A percentile compares a stretch with the other conserved stretches of the same genome.
phyloP scores from a whole-genome alignment of 2,888 invertebrate genomes.

The Epirrhoe tristata region DNA sequence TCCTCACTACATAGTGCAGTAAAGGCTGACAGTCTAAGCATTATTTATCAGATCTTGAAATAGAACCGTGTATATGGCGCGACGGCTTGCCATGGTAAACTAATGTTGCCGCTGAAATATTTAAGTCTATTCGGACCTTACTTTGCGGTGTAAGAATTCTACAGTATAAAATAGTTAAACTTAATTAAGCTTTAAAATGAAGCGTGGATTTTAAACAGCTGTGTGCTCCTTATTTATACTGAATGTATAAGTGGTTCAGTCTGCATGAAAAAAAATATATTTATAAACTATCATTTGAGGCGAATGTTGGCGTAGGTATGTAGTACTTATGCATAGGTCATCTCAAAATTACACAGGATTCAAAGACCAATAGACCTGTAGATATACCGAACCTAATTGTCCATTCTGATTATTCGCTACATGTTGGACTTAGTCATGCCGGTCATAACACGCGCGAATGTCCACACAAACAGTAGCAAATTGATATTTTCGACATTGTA shows the following conservation, averaged over 20 bases:
- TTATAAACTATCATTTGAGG: too few relatives aligned
- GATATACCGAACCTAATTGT: neutral
- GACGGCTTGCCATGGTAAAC: conserved; percentile 26
- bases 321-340: neutral
- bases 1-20: neutral
- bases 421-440: conserved; percentile 17
- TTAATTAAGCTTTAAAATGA: neutral
- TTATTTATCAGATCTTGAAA: conserved; percentile 34
- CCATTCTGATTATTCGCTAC: conserved; percentile 5
- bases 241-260: too few relatives aligned
- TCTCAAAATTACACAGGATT: conserved; percentile 1
- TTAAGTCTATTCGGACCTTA: conserved; percentile 14
- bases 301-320: neutral
- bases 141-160: neutral
- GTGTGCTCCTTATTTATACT: neutral
- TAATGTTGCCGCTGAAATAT: conserved; percentile 30
- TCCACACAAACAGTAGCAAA: conserved; percentile 10
- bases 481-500: conserved; percentile 5
- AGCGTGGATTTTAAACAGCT: neutral
- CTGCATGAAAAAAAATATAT: too few relatives aligned
- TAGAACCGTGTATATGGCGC: conserved; percentile 17
- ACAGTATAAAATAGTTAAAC: conserved; percentile 1
- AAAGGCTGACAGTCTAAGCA: conserved; percentile 15
- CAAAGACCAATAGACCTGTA: neutral
- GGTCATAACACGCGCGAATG: neutral